Base-by-base conservation (phyloP, 2,888 invertebrate species). In the Amphipyra berbera region DNA sequence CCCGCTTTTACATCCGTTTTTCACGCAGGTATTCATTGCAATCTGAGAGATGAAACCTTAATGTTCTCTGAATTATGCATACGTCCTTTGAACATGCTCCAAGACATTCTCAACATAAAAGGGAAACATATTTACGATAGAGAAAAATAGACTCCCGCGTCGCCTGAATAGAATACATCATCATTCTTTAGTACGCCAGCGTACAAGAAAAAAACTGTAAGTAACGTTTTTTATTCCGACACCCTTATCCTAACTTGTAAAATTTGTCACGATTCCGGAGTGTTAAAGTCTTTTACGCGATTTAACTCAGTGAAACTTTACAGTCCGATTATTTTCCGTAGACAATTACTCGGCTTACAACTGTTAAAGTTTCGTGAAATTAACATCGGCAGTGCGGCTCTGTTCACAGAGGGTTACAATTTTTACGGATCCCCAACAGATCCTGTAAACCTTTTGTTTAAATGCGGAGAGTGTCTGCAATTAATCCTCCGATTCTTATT, bases 1-100 rank as follows among this genome's bases (percentile, higher is more conserved):
- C 47, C 50, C 48, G 41, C 58, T 64, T 55, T 53, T 67, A 21
- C 55, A 55, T 74, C 61, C 56, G 66, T 78, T 79, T 79, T 68
- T 68, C 74, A 65, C 57, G 41, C 70, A 68, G 74, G 73, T 81
- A 77, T 81, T 79, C 77, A 76, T 77, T 80, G 77, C 75, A 78
- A 69, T 68, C 70, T 65, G 60, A 61, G 61, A 69, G 59, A 72
- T 68, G 76, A 75, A 76, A 72, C 70, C 66, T 65, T 82, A 83
- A 83, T 82, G 78, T 82, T 61, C 64, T 57, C 62, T 81, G 82
- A 81, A 84, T 84, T 82, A 84, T 80, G 74, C 73, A 83, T 82
- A 33, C 59, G 64, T 66, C 69, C 72, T 59, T 68, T 71, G 72
- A 80, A 73, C 67, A 75, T 67, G 56, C 59, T 65, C 55, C 56